Evolutionary conservation across 2,113 vertebrate genomes (phyloP).

Genomic region (Ailurus styani): DNA sequence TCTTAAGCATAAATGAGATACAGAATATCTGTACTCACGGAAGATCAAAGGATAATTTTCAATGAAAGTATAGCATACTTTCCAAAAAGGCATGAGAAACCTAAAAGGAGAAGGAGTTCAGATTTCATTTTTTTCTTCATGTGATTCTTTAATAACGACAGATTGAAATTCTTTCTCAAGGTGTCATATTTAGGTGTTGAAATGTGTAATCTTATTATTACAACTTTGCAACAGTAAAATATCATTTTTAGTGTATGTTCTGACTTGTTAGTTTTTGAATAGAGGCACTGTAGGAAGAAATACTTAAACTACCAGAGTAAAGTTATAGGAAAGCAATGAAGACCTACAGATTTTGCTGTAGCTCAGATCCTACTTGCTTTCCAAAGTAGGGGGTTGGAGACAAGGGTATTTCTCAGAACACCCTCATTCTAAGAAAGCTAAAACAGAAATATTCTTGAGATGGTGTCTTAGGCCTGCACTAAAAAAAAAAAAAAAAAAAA

Average conservation of each 20-base stretch:
- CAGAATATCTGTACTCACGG: slow-evolving; percentile 10
- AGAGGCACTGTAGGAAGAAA: neutral
- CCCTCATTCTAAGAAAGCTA: neutral
- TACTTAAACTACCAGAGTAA: slow-evolving; percentile 10
- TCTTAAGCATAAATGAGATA: slow-evolving; percentile 43
- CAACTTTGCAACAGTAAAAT: slow-evolving; percentile 29
- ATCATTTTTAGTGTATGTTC: slow-evolving; percentile 27
- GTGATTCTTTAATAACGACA: slow-evolving; percentile 47
- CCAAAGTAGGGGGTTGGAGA: neutral
- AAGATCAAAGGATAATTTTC: slow-evolving; percentile 67
- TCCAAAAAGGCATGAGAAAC: neutral
- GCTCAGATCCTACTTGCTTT: neutral
- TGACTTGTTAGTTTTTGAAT: slow-evolving; percentile 56
- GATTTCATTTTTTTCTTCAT: slow-evolving; percentile 36
- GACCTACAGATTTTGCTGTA: neutral
- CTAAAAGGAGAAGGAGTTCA: slow-evolving; percentile 2
- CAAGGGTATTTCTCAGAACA: neutral
- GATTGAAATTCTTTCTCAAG: slow-evolving; percentile 49
- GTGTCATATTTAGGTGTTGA: slow-evolving; percentile 50
- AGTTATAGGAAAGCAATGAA: neutral
- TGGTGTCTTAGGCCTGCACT: neutral
- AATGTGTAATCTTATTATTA: slow-evolving; percentile 69
- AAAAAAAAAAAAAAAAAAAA: neutral
- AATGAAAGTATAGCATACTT: neutral
- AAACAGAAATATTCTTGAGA: neutral